Base-by-base conservation (phyloP, 2,797 vertebrate species). In the Ceryle rudis region DNA sequence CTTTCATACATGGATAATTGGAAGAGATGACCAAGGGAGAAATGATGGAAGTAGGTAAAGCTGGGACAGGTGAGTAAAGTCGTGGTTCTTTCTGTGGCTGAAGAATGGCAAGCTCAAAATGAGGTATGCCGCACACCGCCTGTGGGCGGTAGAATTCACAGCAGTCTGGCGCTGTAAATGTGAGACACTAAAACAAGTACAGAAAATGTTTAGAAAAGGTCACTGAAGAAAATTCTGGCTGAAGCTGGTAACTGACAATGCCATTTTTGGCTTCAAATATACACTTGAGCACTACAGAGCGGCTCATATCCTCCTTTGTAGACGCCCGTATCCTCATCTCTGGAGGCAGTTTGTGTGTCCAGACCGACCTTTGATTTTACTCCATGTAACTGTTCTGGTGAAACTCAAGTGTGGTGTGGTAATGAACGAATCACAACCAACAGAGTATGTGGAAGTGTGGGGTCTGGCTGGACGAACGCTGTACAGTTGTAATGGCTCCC, bases 121-220 rank as follows among this genome's bases (percentile, higher is more conserved):
- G 3, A 81, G 31, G 12, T 60, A 3, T 3, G 13, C 71, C 78
- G 37, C n/a, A 46, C 6, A 2, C 8, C 16, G 15, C 52, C 42
- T 3, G 0, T 26, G 21, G 29, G 22, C 2, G 4, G 19, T 58
- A 16, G 47, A 39, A 22, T 86, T 82, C 4, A 1, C 60, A 33
- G 44, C 29, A 86, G 2, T 3, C 5, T 10, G 7, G 21, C 29
- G 23, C 55, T 86, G 21, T 74, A 37, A 86, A 23, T 52, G 47
- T 21, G 44, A 52, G 44, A 94, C 65, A 39, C 12, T 57, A 33
- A 41, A 33, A 41, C 9, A 62, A 5, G 7, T 26, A n/a, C 6
- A 55, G 29, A 57, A 91, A 79, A 61, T 11, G 22, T 37, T 47
- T 35, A 42, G 37, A 26, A 7, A n/a, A 57, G 79, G 57, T 52